Evolutionary conservation across 1,140 invertebrate genomes (phyloP), one percentile per base, ranked within the genome.

Genomic region (Meloidogyne floridensis): DNA sequence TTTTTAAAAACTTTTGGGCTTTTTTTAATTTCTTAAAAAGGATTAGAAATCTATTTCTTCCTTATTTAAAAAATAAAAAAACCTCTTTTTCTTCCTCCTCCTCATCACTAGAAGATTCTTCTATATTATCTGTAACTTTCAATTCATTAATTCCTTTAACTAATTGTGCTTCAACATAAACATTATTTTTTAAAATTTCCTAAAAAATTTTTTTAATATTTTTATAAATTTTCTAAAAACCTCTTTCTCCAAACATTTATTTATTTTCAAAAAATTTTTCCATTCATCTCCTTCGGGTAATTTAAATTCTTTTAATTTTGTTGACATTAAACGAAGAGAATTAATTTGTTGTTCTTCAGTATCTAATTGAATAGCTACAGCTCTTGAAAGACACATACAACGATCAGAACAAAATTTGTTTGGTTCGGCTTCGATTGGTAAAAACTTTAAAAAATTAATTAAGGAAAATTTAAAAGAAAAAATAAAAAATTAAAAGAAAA

Each of bases 331-430:
- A 18, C 65, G 54, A 18, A 72, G 77, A 43, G 72, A 71, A 32
- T 53, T 8, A 20, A 79, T 71, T n/a, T 79, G 56, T 32, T 79
- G 53, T 51, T 20, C 18, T 11, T 79, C 53, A 7, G 43, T 69
- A 51, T 53, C 65, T 71, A 79, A 70, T 32, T 79, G 77, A 47
- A 43, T 53, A 20, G 43, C 59, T n/a, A 79, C 47, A n/a, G 77
- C 77, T 9, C 77, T 42, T 10, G 77, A 42, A 69, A 72, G 20
- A 51, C 56, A 69, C 77, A 79, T 79, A 69, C 77, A 79, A 13
- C 77, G 77, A 47, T 79, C 77, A 32, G 77, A 79, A 70, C 77
- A 79, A 53, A 79, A 79, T n/a, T 79, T 79, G 10, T 54, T 72
- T 18, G 65, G 77, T 43, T 79, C 77, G 18, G 54, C 20, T 11